phyloP scores from a whole-genome alignment of 1,140 invertebrate genomes.

The Ladona fulva region DNA sequence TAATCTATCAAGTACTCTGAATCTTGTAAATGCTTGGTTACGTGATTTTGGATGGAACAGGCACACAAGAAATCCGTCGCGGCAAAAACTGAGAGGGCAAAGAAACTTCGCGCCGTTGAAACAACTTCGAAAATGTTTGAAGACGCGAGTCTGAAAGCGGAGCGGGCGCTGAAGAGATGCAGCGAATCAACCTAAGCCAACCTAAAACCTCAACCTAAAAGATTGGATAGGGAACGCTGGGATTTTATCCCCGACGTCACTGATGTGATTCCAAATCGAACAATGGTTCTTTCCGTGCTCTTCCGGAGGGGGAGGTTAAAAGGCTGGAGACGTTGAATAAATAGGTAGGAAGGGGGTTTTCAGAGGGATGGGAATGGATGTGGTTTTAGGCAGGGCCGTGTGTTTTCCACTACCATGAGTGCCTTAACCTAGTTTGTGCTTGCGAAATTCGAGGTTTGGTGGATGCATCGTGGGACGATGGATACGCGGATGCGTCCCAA shows the following conservation, averaged over 20 bases:
- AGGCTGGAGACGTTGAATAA: not conserved
- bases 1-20: too few relatives aligned
- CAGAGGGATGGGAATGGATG: not conserved
- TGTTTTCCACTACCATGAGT: not conserved
- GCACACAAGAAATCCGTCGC: too few relatives aligned
- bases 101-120: too few relatives aligned
- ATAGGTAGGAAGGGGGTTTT: not conserved
- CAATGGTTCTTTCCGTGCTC: not conserved
- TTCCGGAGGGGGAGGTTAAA: not conserved
- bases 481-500: too few relatives aligned
- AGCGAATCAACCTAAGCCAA: too few relatives aligned
- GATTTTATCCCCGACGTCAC: not conserved
- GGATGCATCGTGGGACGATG: not conserved
- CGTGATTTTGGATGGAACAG: too few relatives aligned
- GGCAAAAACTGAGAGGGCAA: too few relatives aligned
- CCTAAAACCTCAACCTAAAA: not conserved
- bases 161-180: too few relatives aligned
- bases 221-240: not conserved
- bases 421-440: not conserved
- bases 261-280: slow-evolving; percentile 1
- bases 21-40: too few relatives aligned
- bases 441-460: not conserved
- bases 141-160: too few relatives aligned
- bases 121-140: too few relatives aligned
- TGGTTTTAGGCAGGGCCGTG: not conserved